phyloP scores from a whole-genome alignment of 2,888 invertebrate genomes.

The Stenotaenia linearis region DNA sequence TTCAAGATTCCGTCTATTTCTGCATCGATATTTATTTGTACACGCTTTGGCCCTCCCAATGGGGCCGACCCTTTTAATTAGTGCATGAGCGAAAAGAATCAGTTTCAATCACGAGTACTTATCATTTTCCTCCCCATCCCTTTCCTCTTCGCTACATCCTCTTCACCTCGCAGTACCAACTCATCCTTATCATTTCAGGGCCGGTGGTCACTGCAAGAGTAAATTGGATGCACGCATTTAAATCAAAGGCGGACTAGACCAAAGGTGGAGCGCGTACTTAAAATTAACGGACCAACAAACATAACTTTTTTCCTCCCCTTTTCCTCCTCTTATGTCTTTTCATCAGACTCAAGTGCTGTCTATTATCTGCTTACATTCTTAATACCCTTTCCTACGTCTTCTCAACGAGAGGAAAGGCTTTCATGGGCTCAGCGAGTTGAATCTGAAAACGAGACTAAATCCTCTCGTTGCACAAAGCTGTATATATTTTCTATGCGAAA shows the following conservation, averaged over 20 bases:
- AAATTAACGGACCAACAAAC: neutral
- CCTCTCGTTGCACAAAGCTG: constrained; percentile 15
- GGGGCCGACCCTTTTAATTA: neutral
- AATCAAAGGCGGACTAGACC: neutral
- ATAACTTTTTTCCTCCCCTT: neutral
- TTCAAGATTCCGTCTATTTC: constrained; percentile 12
- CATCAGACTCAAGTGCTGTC: constrained; percentile 13
- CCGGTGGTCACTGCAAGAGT: neutral
- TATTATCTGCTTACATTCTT: constrained; percentile 24
- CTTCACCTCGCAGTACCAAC: neutral
- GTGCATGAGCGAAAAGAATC: constrained; percentile 9
- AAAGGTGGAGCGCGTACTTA: neutral
- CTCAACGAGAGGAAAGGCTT: neutral
- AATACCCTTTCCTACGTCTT: constrained; percentile 3
- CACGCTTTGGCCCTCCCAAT: neutral
- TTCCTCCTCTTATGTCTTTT: constrained; percentile 2
- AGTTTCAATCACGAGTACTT: constrained; percentile 20
- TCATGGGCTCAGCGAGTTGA: neutral
- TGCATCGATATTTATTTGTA: constrained; percentile 21
- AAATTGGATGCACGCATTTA: neutral
- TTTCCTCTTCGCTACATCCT: neutral
- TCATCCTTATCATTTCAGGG: neutral
- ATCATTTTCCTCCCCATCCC: neutral
- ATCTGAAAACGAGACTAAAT: constrained; percentile 21
- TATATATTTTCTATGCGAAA: constrained; percentile 22